phyloP scores from a whole-genome alignment of 1,140 invertebrate species.

The Listronotus bonariensis region DNA sequence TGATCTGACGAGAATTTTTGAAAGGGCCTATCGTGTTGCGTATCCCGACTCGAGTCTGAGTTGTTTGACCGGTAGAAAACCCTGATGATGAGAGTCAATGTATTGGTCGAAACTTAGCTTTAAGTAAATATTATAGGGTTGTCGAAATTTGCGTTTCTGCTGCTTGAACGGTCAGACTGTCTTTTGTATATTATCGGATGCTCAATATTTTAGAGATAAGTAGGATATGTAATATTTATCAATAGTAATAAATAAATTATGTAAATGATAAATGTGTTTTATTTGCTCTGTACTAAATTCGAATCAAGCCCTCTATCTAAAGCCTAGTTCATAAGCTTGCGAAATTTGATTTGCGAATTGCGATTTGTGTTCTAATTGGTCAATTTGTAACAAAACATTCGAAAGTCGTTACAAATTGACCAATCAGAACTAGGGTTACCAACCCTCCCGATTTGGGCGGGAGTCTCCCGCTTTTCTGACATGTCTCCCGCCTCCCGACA shows the following conservation, averaged over 20 bases:
- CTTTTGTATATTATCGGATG: slow-evolving; percentile 56
- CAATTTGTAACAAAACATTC: too few relatives aligned
- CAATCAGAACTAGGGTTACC: too few relatives aligned
- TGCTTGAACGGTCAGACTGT: slow-evolving; percentile 55
- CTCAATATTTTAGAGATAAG: slow-evolving; percentile 55
- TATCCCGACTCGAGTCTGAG: slow-evolving; percentile 50
- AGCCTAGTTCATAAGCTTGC: too few relatives aligned
- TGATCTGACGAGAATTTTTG: background rate
- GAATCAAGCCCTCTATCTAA: too few relatives aligned
- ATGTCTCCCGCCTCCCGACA: too few relatives aligned
- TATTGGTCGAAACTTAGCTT: slow-evolving; percentile 4
- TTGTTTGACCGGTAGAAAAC: slow-evolving; percentile 54
- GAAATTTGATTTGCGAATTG: too few relatives aligned
- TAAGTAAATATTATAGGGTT: slow-evolving; percentile 18
- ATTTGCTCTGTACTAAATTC: too few relatives aligned
- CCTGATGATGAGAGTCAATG: slow-evolving; percentile 9
- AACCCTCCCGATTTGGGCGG: too few relatives aligned
- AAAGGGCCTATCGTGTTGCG: slow-evolving; percentile 49
- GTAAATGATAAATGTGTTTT: slow-evolving; percentile 40
- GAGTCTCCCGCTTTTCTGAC: too few relatives aligned
- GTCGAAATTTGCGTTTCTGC: slow-evolving; percentile 47
- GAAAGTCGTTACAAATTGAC: too few relatives aligned
- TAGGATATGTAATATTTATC: slow-evolving; percentile 57
- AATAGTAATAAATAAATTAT: slow-evolving; percentile 54
- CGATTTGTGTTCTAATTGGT: too few relatives aligned